A percentile compares a stretch with the other conserved stretches of the same genome.
Evolutionary conservation across 2,797 vertebrate genomes (phyloP).

Genomic region (Dendrocincla tyrannina): DNA sequence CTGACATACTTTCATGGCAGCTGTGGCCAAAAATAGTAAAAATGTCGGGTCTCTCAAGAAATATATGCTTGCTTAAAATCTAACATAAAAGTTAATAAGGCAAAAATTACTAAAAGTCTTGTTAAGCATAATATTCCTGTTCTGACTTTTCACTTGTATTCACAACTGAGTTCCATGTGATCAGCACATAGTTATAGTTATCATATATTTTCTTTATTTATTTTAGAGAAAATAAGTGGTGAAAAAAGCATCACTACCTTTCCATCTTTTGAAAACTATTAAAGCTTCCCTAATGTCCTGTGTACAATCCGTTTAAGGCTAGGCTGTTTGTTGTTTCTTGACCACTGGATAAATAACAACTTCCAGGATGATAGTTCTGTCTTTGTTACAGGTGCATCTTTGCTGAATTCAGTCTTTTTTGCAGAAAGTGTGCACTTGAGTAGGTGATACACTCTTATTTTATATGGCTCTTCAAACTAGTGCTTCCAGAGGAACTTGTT

Average conservation of each 20-base stretch:
- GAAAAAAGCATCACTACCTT: background rate
- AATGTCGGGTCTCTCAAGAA: background rate
- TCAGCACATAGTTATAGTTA: background rate
- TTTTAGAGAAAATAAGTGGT: background rate
- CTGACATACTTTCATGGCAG: background rate
- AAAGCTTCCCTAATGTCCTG: background rate
- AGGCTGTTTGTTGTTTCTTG: background rate
- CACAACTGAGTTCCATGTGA: background rate
- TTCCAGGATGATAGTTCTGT: background rate
- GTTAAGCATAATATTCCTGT: background rate
- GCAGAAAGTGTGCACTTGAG: background rate
- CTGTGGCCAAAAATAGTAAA: background rate
- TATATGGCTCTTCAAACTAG: background rate
- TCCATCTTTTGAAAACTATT: background rate
- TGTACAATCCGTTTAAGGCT: background rate
- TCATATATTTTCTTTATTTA: background rate
- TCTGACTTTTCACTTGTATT: background rate
- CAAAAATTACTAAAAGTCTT: background rate
- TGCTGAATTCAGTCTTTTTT: background rate
- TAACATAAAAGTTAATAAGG: background rate
- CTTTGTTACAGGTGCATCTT: background rate
- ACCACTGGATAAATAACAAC: background rate
- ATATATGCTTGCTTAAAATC: background rate
- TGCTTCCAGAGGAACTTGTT: background rate
- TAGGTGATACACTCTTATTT: background rate